Evolutionary conservation across 1,140 invertebrate species (phyloP).

Genomic region (Sminthurinus signatus): DNA sequence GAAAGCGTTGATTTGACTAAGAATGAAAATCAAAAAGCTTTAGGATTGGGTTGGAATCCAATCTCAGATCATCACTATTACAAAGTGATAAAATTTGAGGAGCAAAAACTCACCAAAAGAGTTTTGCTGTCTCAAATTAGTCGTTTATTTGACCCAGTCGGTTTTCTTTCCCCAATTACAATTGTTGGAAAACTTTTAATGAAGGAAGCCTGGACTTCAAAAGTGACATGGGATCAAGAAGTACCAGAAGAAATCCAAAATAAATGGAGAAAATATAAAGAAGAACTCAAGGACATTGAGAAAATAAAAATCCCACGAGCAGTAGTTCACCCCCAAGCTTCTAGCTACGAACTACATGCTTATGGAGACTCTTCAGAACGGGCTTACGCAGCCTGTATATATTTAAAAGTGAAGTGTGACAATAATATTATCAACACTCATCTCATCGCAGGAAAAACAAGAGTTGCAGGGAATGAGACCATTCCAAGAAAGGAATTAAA

Average conservation of each 20-base stretch:
- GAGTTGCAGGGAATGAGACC: conserved; percentile 34
- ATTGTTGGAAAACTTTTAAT: conserved; percentile 30
- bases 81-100: not conserved
- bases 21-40: conserved; percentile 36
- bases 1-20: not conserved
- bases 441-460: conserved; percentile 31
- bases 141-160: conserved; percentile 31
- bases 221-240: conserved; percentile 27
- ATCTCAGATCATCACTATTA: conserved; percentile 27
- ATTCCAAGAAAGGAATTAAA: conserved; percentile 43
- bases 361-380: conserved; percentile 1
- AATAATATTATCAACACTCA: not conserved
- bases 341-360: not conserved
- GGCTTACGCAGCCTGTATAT: not conserved
- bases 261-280: conserved; percentile 26
- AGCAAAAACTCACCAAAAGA: conserved; percentile 17
- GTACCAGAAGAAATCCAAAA: conserved; percentile 32
- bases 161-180: conserved; percentile 19
- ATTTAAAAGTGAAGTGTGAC: not conserved
- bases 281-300: not conserved
- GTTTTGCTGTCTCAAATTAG: conserved; percentile 26
- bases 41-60: conserved; percentile 44
- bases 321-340: not conserved
- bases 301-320: not conserved
- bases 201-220: conserved; percentile 29